These are phyloP conservation scores for Phyllostomus discolor DNA, from an alignment of 2,113 vertebrate genomes.

Conservation along the genomic window DNA sequence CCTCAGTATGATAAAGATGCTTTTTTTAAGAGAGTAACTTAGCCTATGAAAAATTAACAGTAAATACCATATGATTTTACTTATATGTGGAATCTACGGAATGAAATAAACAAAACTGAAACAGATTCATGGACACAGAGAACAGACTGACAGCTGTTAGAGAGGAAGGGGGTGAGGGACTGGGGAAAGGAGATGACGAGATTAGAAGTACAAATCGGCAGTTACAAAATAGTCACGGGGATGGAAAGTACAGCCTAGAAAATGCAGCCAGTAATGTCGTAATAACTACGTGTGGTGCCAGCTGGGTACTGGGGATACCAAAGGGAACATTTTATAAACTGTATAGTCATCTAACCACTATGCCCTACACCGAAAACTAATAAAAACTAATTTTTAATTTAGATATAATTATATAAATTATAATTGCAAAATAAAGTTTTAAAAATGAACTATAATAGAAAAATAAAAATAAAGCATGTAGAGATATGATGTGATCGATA, in stretches of 20 bases:
- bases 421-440: neutral
- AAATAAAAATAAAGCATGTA: neutral
- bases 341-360: neutral
- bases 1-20: neutral
- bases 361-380: neutral
- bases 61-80: neutral
- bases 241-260: neutral
- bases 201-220: neutral
- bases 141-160: neutral
- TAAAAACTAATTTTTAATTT: neutral
- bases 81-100: too few relatives aligned
- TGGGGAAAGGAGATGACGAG: neutral
- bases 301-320: too few relatives aligned
- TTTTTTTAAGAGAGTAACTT: neutral
- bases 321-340: too few relatives aligned
- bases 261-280: neutral
- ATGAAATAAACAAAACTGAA: neutral
- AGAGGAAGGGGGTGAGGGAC: neutral
- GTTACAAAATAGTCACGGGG: neutral
- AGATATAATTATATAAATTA: neutral
- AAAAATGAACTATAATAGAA: neutral
- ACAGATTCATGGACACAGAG: neutral
- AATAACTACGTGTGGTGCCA: too few relatives aligned
- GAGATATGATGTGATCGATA: neutral
- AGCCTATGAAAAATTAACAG: conserved; percentile 35